These are phyloP conservation scores for Artibeus lituratus DNA, from an alignment of 2,797 vertebrate species.

Conservation along the genomic window DNA sequence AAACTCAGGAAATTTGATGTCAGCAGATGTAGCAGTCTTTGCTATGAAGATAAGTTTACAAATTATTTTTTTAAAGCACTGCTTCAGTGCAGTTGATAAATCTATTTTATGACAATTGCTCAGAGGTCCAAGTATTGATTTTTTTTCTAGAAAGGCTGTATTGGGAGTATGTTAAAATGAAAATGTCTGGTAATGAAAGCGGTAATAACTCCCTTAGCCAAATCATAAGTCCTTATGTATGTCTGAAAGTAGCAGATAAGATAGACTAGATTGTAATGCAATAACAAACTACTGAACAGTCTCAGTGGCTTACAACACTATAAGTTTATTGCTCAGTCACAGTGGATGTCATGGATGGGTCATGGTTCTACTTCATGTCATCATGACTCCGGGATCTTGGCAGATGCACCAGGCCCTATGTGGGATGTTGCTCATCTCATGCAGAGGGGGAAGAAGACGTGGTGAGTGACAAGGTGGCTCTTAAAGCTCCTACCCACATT, in stretches of 20 bases:
- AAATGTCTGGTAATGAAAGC: background rate
- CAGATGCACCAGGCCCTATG: background rate
- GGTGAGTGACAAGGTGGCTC: background rate
- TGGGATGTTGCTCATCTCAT: background rate
- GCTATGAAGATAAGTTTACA: background rate
- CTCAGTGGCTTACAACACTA: background rate
- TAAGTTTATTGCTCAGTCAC: background rate
- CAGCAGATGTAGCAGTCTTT: background rate
- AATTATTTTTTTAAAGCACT: background rate
- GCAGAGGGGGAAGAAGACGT: background rate
- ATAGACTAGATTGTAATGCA: background rate
- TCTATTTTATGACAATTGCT: background rate
- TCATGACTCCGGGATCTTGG: background rate
- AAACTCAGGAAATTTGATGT: background rate
- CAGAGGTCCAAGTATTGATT: background rate
- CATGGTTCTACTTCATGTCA: background rate
- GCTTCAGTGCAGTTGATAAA: background rate
- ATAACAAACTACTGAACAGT: background rate
- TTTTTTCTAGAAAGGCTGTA: background rate
- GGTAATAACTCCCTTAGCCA: background rate
- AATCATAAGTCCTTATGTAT: background rate
- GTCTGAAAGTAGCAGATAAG: background rate
- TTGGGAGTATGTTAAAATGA: constrained; percentile 3
- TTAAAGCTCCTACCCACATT: background rate
- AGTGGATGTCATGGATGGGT: background rate